Evolutionary conservation across 2,888 invertebrate genomes (phyloP).

Genomic region (Acronicta psi): DNA sequence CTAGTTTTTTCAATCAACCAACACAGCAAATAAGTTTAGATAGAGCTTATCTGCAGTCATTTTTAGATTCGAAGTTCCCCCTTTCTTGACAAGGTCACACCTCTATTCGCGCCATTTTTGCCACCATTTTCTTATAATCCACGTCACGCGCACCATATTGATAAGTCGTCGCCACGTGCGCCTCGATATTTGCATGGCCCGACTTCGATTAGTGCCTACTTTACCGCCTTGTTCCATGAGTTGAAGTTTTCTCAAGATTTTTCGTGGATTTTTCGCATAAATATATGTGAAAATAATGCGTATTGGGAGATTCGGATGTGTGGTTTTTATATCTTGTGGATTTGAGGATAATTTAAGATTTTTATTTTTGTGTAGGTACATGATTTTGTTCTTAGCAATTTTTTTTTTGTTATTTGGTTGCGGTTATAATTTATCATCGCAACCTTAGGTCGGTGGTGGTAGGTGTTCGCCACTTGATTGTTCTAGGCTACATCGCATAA

Average conservation of each 20-base stretch:
- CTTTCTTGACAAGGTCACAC: conserved; percentile 33
- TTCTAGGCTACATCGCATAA: too few relatives aligned
- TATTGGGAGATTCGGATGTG: background rate
- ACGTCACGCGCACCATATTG: conserved; percentile 76
- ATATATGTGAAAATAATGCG: conserved; percentile 18
- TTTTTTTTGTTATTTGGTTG: too few relatives aligned
- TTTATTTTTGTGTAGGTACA: too few relatives aligned
- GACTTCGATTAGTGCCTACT: conserved; percentile 59
- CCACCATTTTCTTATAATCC: conserved; percentile 68
- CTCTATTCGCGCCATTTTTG: conserved; percentile 39
- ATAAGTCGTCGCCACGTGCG: conserved; percentile 80
- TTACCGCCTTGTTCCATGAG: conserved; percentile 38
- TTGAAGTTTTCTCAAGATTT: conserved; percentile 41
- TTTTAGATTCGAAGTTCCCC: conserved; percentile 6
- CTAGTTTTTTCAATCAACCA: background rate
- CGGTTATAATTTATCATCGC: too few relatives aligned
- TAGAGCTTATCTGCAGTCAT: background rate
- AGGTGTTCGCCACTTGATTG: too few relatives aligned
- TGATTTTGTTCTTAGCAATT: too few relatives aligned
- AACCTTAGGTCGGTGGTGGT: too few relatives aligned
- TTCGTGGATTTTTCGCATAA: conserved; percentile 23
- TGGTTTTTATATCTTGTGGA: too few relatives aligned
- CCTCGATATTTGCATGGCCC: conserved; percentile 73
- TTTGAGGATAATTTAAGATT: too few relatives aligned
- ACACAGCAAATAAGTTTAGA: background rate